phyloP scores from a whole-genome alignment of 2,888 invertebrate species.

The Adineta ricciae region DNA sequence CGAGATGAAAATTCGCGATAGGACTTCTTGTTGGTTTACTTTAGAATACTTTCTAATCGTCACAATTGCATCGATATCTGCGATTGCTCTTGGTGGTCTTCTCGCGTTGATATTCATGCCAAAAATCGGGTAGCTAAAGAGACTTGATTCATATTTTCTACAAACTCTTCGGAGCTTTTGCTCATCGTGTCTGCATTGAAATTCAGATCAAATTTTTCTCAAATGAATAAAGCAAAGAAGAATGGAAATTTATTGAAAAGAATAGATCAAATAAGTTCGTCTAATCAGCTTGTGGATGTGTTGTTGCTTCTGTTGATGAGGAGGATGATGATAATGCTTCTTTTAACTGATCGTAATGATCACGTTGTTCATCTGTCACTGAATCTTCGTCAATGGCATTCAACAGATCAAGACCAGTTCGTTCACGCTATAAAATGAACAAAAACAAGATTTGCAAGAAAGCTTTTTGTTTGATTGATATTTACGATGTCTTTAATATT shows the following conservation, averaged over 20 bases:
- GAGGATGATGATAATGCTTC: neutral
- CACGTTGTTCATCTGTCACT: neutral
- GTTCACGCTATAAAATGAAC: neutral
- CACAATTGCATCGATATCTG: neutral
- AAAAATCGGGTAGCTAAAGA: neutral
- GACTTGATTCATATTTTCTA: neutral
- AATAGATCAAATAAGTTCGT: neutral
- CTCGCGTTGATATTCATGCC: neutral
- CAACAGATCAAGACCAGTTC: neutral
- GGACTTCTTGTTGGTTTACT: neutral
- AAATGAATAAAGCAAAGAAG: neutral
- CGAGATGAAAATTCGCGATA: neutral
- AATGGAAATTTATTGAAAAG: neutral
- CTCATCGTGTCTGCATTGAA: neutral
- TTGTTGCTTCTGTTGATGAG: neutral
- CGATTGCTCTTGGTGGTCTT: neutral
- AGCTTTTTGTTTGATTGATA: neutral
- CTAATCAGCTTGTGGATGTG: neutral
- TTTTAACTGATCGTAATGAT: neutral
- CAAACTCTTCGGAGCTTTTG: neutral
- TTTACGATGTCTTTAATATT: conserved; percentile 32
- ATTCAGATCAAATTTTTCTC: neutral
- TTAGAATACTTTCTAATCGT: neutral
- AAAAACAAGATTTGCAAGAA: neutral
- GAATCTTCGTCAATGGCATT: neutral